These are phyloP conservation scores for Atrina japonica DNA, from an alignment of 2,888 invertebrate species.

Conservation along the genomic window DNA sequence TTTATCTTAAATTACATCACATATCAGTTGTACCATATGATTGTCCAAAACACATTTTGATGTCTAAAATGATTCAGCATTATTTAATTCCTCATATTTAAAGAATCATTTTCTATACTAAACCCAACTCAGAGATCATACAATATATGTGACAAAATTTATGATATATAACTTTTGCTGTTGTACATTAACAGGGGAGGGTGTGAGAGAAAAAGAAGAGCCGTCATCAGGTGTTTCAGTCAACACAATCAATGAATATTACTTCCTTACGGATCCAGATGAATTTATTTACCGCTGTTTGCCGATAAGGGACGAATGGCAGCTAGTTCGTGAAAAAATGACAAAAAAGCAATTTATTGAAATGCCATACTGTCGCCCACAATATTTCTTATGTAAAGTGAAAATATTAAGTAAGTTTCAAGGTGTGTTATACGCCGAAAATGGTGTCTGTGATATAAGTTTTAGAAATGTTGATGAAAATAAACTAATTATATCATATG, in stretches of 20 bases:
- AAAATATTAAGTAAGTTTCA: slow-evolving; percentile 20
- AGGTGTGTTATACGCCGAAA: slow-evolving; percentile 25
- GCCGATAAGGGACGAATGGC: slow-evolving; percentile 43
- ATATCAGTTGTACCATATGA: no score
- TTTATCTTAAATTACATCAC: no score
- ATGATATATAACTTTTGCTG: no score
- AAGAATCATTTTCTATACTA: no score
- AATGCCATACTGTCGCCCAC: slow-evolving; percentile 32
- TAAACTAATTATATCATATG: slow-evolving; percentile 24
- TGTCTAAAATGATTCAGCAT: no score
- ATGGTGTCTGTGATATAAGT: slow-evolving; percentile 40
- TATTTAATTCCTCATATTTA: no score
- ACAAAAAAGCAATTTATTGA: slow-evolving; percentile 32
- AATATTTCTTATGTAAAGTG: slow-evolving; percentile 31
- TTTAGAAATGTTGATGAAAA: slow-evolving; percentile 23
- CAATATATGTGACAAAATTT: no score
- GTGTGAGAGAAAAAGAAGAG: slow-evolving; percentile 21
- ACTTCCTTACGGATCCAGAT: slow-evolving; percentile 47
- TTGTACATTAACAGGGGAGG: slow-evolving; percentile 6
- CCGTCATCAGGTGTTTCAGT: slow-evolving; percentile 20
- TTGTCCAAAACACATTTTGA: no score
- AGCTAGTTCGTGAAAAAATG: slow-evolving; percentile 32
- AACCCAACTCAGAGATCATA: no score
- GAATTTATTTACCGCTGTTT: slow-evolving; percentile 38
- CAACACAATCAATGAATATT: slow-evolving; percentile 36